Base-by-base conservation (phyloP, 2,113 vertebrate species). In the Pelobates fuscus region DNA sequence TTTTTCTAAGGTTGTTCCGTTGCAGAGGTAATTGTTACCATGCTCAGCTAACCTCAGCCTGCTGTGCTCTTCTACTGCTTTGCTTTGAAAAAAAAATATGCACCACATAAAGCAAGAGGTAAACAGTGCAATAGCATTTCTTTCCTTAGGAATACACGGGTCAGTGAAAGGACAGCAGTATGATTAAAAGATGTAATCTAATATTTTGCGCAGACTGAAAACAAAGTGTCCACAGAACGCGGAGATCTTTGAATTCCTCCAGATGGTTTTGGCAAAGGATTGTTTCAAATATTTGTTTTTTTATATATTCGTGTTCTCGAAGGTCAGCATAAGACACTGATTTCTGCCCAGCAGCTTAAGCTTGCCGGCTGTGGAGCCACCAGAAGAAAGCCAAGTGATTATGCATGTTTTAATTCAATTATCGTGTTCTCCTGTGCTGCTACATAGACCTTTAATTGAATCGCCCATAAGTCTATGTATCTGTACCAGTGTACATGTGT, bases 91-190 rank as follows among this genome's bases (percentile, higher is more conserved):
- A 64, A 64, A 64, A 49, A 65, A 67, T 66, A 23, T 18, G 43
- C 49, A 55, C 49, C 43, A 57, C 49, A 58, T 55, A 66, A 66
- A 74, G 55, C n/a, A 60, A 70, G 76, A 80, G 80, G 78, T 80
- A 82, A 85, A 85, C 78, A 84, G 67, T 67, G 77, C 78, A 77
- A 75, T 70, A 67, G 52, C 69, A 6, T 73, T 82, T 79, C 74
- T 60, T 80, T 68, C 67, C 49, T 44, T 78, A 79, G 63, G 69
- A 78, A 74, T 15, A 49, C 49, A 26, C 6, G 70, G 81, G 77
- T 85, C 84, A 84, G 78, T 67, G 80, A 79, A 59, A 87, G 85
- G 86, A 82, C 86, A 84, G 26, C 69, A 61, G 43, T 0, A 76
- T 71, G 26, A 68, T n/a, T 26, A 14, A 43, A 18, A 78, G 80